Percentiles rank a stretch among this genome's conserved stretches.
Evolutionary conservation across 1,140 invertebrate genomes (phyloP).

Genomic region (Luehdorfia chinensis): DNA sequence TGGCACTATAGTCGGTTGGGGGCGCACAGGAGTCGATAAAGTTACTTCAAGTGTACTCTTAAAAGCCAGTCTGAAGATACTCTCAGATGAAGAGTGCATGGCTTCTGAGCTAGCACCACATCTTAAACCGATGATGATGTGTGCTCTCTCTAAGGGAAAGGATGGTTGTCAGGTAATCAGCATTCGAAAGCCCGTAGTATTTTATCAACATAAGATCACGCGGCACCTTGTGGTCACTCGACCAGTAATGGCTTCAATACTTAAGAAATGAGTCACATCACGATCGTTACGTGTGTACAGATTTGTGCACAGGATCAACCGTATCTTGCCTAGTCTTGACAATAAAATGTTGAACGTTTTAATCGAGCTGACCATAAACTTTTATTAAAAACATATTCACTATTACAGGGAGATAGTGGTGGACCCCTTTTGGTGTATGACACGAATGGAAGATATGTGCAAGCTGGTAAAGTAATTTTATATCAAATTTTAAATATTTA

Average conservation of each 20-base stretch:
- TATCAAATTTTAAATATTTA: too few relatives aligned
- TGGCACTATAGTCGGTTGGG: conserved; percentile 82
- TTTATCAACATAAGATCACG: too few relatives aligned
- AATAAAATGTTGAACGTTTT: too few relatives aligned
- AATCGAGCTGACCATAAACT: too few relatives aligned
- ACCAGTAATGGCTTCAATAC: conserved; percentile 5
- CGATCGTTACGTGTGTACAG: too few relatives aligned
- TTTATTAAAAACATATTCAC: too few relatives aligned
- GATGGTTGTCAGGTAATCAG: conserved; percentile 75
- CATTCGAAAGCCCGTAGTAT: too few relatives aligned
- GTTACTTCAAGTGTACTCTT: conserved; percentile 74
- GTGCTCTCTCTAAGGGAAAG: conserved; percentile 70
- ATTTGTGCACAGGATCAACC: too few relatives aligned
- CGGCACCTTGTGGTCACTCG: background rate
- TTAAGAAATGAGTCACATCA: conserved; percentile 9
- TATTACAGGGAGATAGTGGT: conserved; percentile 83
- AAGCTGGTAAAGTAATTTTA: conserved; percentile 53
- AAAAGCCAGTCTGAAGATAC: conserved; percentile 74
- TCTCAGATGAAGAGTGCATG: conserved; percentile 54
- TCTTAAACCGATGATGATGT: conserved; percentile 74
- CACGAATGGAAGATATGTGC: conserved; percentile 57
- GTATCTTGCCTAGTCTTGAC: too few relatives aligned
- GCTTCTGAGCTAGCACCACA: conserved; percentile 63
- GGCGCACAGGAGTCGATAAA: conserved; percentile 69
- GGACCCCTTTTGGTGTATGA: conserved; percentile 69